Evolutionary conservation across 2,113 vertebrate species (phyloP).

Genomic region (Mellivora capensis): DNA sequence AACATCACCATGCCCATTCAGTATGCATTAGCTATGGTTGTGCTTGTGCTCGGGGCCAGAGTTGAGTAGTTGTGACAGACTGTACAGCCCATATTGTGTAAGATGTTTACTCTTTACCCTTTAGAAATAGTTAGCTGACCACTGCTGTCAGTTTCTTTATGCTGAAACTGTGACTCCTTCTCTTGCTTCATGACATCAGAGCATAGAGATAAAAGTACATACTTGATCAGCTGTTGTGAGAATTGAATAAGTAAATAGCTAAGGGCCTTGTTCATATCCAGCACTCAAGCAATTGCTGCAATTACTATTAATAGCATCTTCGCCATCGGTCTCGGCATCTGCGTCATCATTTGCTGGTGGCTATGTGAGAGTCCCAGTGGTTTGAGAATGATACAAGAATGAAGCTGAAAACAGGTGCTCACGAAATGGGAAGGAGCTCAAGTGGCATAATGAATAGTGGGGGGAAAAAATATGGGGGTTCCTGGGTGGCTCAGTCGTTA

Average conservation of each 20-base stretch:
- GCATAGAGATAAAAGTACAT: not conserved
- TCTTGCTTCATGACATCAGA: not conserved
- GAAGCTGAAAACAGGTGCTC: not conserved
- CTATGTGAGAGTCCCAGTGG: not conserved
- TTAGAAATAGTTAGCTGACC: not conserved
- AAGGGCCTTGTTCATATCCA: not conserved
- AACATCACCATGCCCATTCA: not conserved
- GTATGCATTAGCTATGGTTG: too few relatives aligned
- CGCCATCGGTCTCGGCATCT: accelerated
- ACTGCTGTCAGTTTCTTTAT: not conserved
- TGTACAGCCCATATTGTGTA: accelerated
- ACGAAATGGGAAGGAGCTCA: not conserved
- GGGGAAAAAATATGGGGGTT: not conserved
- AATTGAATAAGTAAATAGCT: not conserved
- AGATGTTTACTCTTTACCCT: not conserved
- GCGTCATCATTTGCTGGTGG: not conserved
- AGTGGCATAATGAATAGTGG: not conserved
- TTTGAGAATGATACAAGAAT: not conserved
- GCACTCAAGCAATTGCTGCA: not conserved
- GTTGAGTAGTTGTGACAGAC: too few relatives aligned
- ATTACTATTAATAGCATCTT: not conserved
- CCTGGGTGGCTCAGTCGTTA: too few relatives aligned
- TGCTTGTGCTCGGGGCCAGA: not conserved
- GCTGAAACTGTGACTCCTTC: not conserved
- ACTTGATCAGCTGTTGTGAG: not conserved